Conservation (phyloP, 2,888 invertebrate genomes). For the Neoaliturus tenellus region DNA sequence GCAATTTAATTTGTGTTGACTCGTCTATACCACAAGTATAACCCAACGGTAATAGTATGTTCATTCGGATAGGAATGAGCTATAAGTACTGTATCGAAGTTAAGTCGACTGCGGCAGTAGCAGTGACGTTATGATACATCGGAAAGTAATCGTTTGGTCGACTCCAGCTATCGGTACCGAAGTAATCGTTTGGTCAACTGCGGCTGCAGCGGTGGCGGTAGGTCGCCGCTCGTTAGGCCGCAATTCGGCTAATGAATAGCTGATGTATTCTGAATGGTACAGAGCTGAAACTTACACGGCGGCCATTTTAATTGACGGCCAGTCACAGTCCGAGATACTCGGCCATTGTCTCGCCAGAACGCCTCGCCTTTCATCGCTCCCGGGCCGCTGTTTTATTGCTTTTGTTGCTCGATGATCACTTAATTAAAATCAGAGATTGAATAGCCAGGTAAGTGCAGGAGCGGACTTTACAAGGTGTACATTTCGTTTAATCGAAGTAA, state of each 20-base stretch:
- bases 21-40: too few relatives aligned
- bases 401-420: not conserved
- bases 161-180: too few relatives aligned
- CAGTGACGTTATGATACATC: too few relatives aligned
- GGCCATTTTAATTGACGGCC: conserved; percentile 48
- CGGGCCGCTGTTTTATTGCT: not conserved
- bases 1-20: too few relatives aligned
- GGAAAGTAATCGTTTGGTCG: too few relatives aligned
- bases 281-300: conserved; percentile 44
- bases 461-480: not conserved
- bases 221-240: not conserved
- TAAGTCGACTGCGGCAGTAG: too few relatives aligned
- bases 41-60: too few relatives aligned
- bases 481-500: too few relatives aligned
- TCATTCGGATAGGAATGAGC: too few relatives aligned
- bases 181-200: too few relatives aligned
- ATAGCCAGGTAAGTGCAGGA: not conserved
- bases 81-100: too few relatives aligned
- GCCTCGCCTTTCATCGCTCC: not conserved
- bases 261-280: conserved; percentile 56
- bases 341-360: not conserved
- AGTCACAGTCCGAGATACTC: conserved; percentile 11
- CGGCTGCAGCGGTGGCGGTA: not conserved
- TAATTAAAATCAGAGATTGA: not conserved
- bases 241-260: conserved; percentile 42